These are phyloP conservation scores for Bombycilla garrulus DNA, from an alignment of 2,113 vertebrate genomes.

Conservation along the genomic window DNA sequence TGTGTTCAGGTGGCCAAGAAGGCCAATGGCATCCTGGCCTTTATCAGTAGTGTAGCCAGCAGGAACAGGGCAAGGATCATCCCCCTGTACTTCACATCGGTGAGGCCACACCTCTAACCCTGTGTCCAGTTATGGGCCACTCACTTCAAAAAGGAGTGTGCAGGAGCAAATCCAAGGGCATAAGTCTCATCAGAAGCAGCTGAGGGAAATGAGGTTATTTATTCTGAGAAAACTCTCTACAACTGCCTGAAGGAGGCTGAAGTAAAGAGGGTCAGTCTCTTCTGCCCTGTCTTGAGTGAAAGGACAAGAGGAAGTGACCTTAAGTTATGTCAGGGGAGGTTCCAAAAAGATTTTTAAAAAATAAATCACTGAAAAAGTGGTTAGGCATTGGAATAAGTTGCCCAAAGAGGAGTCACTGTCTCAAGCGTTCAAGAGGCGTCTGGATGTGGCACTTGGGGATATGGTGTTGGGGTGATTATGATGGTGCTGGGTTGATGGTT, in stretches of 20 bases:
- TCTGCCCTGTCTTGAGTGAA: not conserved
- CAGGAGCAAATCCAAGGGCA: not conserved
- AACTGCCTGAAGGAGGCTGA: not conserved
- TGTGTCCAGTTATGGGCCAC: rapidly evolving
- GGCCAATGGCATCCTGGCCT: not conserved
- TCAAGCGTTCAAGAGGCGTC: not conserved
- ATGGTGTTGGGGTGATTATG: not conserved
- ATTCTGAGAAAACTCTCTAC: not conserved
- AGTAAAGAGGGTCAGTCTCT: not conserved
- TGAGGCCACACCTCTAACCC: not conserved
- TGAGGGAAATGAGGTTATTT: not conserved
- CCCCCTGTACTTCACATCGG: rapidly evolving
- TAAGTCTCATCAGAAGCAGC: not conserved
- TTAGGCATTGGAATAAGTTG: not conserved
- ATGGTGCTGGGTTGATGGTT: not conserved
- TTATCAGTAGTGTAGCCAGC: not conserved
- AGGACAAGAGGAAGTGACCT: not conserved
- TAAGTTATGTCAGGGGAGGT: no score
- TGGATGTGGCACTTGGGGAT: not conserved
- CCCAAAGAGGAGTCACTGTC: not conserved
- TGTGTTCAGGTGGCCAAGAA: not conserved
- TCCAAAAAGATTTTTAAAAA: not conserved
- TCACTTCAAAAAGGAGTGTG: not conserved
- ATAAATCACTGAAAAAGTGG: not conserved
- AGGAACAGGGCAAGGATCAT: rapidly evolving